Evolutionary conservation across 2,888 invertebrate genomes (phyloP).

Genomic region (Ophioninae sp.): DNA sequence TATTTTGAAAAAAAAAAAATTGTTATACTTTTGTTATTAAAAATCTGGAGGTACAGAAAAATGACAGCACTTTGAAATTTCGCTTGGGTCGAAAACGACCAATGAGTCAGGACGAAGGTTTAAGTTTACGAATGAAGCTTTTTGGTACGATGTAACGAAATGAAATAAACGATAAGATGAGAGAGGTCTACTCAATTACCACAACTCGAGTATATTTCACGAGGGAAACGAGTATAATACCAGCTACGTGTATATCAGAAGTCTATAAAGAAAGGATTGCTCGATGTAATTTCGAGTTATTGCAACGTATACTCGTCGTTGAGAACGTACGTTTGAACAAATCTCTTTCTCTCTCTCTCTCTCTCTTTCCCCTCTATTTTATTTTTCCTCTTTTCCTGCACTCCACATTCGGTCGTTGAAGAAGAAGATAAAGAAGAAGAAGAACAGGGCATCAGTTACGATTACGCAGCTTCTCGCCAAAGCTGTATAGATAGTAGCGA

Average conservation of each 20-base stretch:
- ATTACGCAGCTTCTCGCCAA: constrained; percentile 48
- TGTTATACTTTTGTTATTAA: no score
- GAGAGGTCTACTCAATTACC: constrained; percentile 4
- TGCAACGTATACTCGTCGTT: constrained; percentile 39
- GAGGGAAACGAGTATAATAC: constrained; percentile 12
- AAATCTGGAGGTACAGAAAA: no score
- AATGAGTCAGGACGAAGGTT: no score
- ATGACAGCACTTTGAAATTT: no score
- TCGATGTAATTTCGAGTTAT: constrained; percentile 60
- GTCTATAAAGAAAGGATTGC: constrained; percentile 55
- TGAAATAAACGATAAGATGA: constrained; percentile 37
- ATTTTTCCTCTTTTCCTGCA: not conserved
- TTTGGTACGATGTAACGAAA: not conserved
- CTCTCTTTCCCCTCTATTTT: not conserved
- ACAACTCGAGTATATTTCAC: constrained; percentile 23
- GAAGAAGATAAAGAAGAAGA: constrained; percentile 27
- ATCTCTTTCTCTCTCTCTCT: not conserved
- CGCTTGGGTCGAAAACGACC: no score
- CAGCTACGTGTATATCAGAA: constrained; percentile 23
- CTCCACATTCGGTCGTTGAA: constrained; percentile 3
- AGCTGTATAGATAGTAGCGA: constrained; percentile 32
- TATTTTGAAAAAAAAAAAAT: no score
- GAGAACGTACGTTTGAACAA: constrained; percentile 14
- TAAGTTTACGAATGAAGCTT: constrained; percentile 20
- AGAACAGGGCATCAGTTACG: constrained; percentile 38